Evolutionary conservation across 2,113 vertebrate genomes (phyloP).

Genomic region (Glareola pratincola): DNA sequence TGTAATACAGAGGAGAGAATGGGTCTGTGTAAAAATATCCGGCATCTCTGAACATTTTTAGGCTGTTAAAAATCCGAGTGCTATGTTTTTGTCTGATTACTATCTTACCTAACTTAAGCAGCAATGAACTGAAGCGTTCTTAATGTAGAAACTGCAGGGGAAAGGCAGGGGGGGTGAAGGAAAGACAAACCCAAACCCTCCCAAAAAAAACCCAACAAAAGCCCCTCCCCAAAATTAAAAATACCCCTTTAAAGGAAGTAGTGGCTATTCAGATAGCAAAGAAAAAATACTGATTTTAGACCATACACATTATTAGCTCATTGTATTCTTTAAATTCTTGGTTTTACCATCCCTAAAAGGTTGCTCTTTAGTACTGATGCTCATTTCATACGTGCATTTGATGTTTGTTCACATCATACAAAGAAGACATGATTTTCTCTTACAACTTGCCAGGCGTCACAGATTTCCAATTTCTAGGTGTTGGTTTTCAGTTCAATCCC

Average conservation of each 20-base stretch:
- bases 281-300: background rate
- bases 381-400: background rate
- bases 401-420: background rate
- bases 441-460: background rate
- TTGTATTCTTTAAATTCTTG: background rate
- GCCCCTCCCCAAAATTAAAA: background rate
- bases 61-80: background rate
- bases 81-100: background rate
- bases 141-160: background rate
- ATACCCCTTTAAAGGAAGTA: background rate
- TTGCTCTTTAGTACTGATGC: background rate
- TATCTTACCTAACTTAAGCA: background rate
- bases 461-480: background rate
- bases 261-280: background rate
- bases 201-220: background rate
- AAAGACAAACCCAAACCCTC: background rate
- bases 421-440: background rate
- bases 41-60: background rate
- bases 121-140: background rate
- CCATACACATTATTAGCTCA: accelerated
- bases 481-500: background rate
- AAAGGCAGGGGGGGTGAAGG: too few relatives aligned
- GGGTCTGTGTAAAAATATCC: conserved; percentile 21
- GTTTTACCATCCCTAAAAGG: background rate
- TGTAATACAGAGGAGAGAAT: background rate